Percentiles rank a stretch among this genome's conserved stretches.
Evolutionary conservation across 2,797 vertebrate genomes (phyloP).

Genomic region (Nasua narica): DNA sequence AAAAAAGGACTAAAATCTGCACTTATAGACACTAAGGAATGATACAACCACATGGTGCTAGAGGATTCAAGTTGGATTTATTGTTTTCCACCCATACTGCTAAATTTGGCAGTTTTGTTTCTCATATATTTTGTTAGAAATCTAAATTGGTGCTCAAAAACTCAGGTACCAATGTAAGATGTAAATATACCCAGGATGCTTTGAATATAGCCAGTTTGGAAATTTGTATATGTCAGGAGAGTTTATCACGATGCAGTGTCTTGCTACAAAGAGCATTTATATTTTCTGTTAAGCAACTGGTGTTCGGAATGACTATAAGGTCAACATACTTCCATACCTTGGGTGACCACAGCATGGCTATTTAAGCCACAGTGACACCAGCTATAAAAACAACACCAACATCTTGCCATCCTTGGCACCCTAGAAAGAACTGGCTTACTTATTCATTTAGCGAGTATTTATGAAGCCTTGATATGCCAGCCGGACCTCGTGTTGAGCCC

Average conservation of each 20-base stretch:
- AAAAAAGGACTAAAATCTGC: neutral
- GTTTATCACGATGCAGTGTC: neutral
- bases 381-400: neutral
- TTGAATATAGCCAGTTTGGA: neutral
- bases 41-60: neutral
- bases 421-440: neutral
- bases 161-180: neutral
- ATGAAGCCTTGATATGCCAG: neutral
- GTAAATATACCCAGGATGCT: neutral
- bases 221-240: neutral
- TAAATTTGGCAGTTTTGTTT: neutral
- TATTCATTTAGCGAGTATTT: neutral
- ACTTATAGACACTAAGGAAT: neutral
- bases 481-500: neutral
- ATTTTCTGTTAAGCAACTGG: neutral
- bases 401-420: neutral
- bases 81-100: neutral
- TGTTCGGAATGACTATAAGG: neutral
- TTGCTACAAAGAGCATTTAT: neutral
- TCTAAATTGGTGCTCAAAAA: neutral
- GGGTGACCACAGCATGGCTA: neutral
- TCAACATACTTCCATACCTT: neutral
- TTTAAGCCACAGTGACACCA: neutral
- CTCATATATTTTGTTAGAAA: constrained; percentile 15
- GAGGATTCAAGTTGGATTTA: neutral